Base-by-base conservation (phyloP, 2,797 vertebrate genomes). In the Morus bassanus region DNA sequence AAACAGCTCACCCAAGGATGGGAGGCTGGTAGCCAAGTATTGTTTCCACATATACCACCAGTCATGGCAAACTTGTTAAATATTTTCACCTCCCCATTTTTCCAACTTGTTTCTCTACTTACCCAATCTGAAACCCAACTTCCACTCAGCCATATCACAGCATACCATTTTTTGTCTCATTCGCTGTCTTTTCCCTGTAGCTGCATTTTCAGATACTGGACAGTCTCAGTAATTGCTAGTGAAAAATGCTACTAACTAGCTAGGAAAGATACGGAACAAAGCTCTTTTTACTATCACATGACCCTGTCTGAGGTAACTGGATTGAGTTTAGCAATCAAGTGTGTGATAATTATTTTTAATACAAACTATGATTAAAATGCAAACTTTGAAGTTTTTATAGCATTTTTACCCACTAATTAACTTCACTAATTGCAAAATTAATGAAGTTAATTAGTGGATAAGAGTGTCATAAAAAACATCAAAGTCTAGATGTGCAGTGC, bases 331-430 rank as follows among this genome's bases (percentile, higher is more conserved):
- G 89, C 95, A 98, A 97, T 94, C 60, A 97, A 94, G 88, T 11
- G 1, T 88, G 60, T 93, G 95, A 96, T 95, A 96, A 95, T 98
- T 97, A 96, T 96, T 97, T 98, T 93, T 87, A 95, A 95, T 85
- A 89, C 45, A 97, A 97, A 97, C 93, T 93, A 95, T 96, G 95
- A 97, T 98, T 98, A 98, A 98, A 97, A 97, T 92, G 73, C 56
- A 93, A 95, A 97, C 96, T 98, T 98, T 98, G 98, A 98, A 97
- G 97, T 97, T 98, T 98, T 97, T 94, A 97, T 10, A 63, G 85
- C 45, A 97, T 97, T 98, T 97, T 98, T 94, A 92, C 76, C 87
- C 87, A 96, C 81, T 97, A 97, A 98, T 98, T 98, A 98, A 98
- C 95, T 97, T 72, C 91, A 95, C 31, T 96, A 97, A 97, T 96